phyloP scores from a whole-genome alignment of 2,888 invertebrate genomes.

The Lasioglossum oenotherae region DNA sequence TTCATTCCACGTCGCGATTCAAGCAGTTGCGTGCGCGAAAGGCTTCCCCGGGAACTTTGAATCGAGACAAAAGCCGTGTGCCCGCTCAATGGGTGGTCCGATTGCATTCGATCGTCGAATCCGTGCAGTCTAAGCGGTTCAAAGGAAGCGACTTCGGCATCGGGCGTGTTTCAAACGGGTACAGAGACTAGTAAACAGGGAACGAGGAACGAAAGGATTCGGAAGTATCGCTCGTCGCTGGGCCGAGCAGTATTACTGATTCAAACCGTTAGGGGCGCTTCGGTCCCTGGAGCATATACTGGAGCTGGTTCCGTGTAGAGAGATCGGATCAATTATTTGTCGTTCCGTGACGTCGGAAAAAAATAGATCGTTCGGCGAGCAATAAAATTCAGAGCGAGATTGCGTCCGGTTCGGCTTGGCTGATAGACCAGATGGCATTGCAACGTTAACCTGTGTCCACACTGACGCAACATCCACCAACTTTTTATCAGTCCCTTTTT shows the following conservation, averaged over 20 bases:
- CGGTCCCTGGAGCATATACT: background rate
- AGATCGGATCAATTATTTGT: background rate
- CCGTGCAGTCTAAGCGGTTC: constrained; percentile 3
- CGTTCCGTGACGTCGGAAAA: background rate
- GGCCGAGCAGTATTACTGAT: background rate
- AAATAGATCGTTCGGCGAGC: background rate
- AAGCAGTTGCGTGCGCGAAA: constrained; percentile 9
- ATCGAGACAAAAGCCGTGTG: constrained; percentile 28
- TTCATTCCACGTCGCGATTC: background rate
- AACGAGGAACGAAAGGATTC: constrained; percentile 1
- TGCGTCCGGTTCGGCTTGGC: background rate
- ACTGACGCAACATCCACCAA: too few relatives aligned
- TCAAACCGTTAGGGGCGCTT: background rate
- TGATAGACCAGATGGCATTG: background rate
- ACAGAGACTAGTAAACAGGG: constrained; percentile 26
- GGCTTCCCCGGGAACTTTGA: constrained; percentile 4
- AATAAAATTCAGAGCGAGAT: background rate
- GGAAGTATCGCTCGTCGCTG: constrained; percentile 3
- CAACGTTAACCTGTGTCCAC: too few relatives aligned
- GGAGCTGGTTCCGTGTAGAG: background rate
- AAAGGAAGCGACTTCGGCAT: constrained; percentile 30
- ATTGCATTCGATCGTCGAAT: constrained; percentile 28
- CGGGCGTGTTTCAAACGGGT: constrained; percentile 8
- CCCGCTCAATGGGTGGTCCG: background rate
- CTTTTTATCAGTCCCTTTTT: background rate